These are phyloP conservation scores for Tyrophagus putrescentiae DNA, from an alignment of 1,140 invertebrate genomes.

Conservation along the genomic window DNA sequence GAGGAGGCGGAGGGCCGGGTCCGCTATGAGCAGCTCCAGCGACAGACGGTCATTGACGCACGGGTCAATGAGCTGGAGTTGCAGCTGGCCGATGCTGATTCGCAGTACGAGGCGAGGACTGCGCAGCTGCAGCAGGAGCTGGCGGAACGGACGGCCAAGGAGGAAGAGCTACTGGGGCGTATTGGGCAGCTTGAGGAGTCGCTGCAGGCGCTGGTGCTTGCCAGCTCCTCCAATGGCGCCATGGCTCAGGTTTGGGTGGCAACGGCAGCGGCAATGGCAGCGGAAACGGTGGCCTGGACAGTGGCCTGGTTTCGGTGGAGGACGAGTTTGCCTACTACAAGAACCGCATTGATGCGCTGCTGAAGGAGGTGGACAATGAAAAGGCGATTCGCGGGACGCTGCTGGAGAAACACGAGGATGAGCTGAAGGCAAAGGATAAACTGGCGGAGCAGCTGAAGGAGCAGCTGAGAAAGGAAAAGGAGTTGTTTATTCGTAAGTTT, in stretches of 20 bases:
- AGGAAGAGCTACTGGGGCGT: neutral
- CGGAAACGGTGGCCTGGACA: neutral
- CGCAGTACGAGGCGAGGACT: neutral
- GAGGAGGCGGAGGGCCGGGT: constrained; percentile 10
- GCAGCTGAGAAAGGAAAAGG: constrained; percentile 8
- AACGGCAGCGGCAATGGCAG: neutral
- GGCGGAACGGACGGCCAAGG: neutral
- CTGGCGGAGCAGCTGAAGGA: neutral
- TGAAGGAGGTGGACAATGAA: constrained; percentile 5
- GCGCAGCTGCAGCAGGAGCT: neutral
- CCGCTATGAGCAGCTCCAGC: constrained; percentile 8
- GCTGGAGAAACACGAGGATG: neutral
- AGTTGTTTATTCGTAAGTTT: neutral
- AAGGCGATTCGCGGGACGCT: neutral
- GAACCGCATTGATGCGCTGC: constrained; percentile 1
- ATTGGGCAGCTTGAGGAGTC: constrained; percentile 6
- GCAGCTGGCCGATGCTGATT: neutral
- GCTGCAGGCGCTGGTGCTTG: neutral
- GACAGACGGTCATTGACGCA: constrained; percentile 4
- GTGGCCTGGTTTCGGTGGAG: neutral
- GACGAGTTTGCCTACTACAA: constrained; percentile 11
- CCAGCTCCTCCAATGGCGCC: too few species aligned
- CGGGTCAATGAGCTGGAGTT: constrained; percentile 7
- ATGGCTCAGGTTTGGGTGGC: neutral
- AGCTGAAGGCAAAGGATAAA: neutral